Percentiles rank a stretch among this genome's conserved stretches.
Conservation (phyloP, 2,113 vertebrate species). For the Tragelaphus buxtoni region DNA sequence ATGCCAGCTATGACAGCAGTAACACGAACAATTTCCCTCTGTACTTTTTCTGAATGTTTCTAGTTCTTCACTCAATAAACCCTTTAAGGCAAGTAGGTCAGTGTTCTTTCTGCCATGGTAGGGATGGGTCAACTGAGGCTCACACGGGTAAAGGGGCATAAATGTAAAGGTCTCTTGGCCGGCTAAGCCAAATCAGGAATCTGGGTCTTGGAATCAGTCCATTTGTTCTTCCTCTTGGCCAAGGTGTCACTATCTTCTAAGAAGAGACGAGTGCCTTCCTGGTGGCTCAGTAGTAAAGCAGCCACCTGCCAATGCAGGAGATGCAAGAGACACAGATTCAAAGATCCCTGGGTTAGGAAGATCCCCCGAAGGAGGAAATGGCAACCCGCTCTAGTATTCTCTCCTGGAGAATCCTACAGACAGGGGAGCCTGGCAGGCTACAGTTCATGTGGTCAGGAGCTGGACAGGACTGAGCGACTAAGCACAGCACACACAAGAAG, state of each 20-base stretch:
- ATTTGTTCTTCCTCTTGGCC: background rate
- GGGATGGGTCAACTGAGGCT: background rate
- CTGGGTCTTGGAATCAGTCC: background rate
- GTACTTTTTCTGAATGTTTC: background rate
- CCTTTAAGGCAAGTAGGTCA: background rate
- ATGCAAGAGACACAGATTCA: background rate
- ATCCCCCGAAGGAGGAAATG: background rate
- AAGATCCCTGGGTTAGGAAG: background rate
- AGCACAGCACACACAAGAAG: background rate
- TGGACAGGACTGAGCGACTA: background rate
- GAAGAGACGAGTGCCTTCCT: background rate
- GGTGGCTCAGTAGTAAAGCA: background rate
- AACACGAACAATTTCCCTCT: background rate
- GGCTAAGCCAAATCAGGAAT: background rate
- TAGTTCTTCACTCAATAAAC: background rate
- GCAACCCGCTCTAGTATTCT: background rate
- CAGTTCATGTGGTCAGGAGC: background rate
- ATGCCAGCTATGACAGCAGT: background rate
- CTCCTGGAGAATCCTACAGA: background rate
- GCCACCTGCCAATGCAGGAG: background rate
- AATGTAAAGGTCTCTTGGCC: background rate
- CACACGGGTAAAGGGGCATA: background rate
- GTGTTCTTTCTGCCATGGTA: background rate
- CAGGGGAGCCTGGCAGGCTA: background rate
- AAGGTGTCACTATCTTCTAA: background rate